Base-by-base conservation (phyloP, 2,888 invertebrate species). In the Neoscelio sp. region DNA sequence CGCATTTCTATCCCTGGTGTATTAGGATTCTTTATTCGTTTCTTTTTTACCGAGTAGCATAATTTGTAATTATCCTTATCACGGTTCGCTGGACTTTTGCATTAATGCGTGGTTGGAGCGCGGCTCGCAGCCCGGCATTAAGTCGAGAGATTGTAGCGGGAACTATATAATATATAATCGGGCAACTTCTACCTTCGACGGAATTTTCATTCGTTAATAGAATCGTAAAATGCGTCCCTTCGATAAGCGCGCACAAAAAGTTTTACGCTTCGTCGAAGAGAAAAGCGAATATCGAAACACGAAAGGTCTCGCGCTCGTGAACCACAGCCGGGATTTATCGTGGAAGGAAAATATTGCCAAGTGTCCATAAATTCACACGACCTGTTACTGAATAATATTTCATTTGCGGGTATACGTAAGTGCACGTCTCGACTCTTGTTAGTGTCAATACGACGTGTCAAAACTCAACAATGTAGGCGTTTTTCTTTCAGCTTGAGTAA, bases 341-440 rank as follows among this genome's bases (percentile, higher is more conserved):
- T 40, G 20, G 26, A 30, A 54, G 42, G 56, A 44, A 78, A 78
- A 73, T 78, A 73, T 78, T 65, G 60, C 73, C 67, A 48, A 77
- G 78, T 71, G 73, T 67, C 73, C 65, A 78, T 78, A 78, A 78
- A 78, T 78, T 78, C 62, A 54, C 52, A 54, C 78, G 71, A 73
- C 78, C 73, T 68, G 78, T 78, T 78, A 73, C 73, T 54, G 62
- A 73, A 73, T 67, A 73, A 73, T 78, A 78, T 78, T 78, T 78
- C 73, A 78, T 74, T 78, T 56, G 73, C 62, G 68, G 76, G 17
- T 20, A 12, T 17, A 68, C 73, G 78, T 74, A 73, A 78, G 78
- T 74, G 67, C 56, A 40, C 67, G 68, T 73, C 73, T 68, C 70
- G 56, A 77, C 64, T 70, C 76, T 70, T 70, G 76, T 77, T 77